Conservation (phyloP, 1,140 invertebrate species). For the Drosophila parvula region DNA sequence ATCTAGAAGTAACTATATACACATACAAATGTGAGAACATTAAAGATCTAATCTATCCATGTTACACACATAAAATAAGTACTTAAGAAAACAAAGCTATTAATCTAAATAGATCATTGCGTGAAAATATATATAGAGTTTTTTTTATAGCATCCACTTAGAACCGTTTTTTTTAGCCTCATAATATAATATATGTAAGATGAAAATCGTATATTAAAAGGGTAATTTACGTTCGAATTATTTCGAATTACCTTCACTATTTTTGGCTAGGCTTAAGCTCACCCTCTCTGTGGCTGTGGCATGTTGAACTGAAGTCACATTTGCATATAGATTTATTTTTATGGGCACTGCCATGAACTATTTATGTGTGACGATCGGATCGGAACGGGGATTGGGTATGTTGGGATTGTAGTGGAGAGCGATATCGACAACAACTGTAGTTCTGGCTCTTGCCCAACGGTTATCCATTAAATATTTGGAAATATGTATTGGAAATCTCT, state of each 20-base stretch:
- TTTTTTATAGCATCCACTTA: too few species aligned
- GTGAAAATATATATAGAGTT: neutral
- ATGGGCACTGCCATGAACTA: slow-evolving; percentile 54
- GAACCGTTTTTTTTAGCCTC: neutral
- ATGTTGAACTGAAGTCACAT: slow-evolving; percentile 60
- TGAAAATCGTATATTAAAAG: neutral
- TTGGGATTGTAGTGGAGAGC: too few species aligned
- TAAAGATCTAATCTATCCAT: neutral
- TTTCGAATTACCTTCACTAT: slow-evolving; percentile 17
- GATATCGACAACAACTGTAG: neutral
- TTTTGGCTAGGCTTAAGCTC: slow-evolving; percentile 35
- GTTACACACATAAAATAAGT: neutral
- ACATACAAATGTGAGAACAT: neutral
- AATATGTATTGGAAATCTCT: slow-evolving; percentile 42
- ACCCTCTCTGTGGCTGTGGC: slow-evolving; percentile 20
- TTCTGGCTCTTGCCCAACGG: slow-evolving; percentile 22
- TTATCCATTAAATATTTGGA: slow-evolving; percentile 51
- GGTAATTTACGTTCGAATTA: slow-evolving; percentile 6
- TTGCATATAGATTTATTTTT: slow-evolving; percentile 82
- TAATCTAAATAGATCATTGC: neutral
- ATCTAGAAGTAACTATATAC: neutral
- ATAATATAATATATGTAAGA: neutral
- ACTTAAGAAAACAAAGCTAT: neutral
- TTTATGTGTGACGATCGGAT: slow-evolving; percentile 51
- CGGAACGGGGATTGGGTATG: slow-evolving; percentile 16